Percentiles rank a stretch among this genome's conserved stretches.
Conservation (phyloP, 2,113 vertebrate genomes). For the Illadopsis cleaveri region DNA sequence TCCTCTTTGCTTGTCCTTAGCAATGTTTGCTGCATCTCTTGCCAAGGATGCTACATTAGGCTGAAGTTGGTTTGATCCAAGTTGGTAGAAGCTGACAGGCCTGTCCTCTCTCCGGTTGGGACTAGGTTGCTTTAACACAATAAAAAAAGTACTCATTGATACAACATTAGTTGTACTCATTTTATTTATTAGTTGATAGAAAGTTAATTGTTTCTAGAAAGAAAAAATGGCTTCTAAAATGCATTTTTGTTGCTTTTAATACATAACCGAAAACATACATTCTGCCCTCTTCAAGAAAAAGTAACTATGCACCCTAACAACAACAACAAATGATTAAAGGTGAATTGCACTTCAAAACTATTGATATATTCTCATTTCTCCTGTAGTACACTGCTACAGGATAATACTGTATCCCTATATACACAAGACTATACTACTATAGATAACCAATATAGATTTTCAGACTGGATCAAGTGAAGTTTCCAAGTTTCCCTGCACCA, state of each 20-base stretch:
- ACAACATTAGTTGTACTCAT: background rate
- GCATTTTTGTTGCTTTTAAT: background rate
- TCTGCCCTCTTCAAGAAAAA: background rate
- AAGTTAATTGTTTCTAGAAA: background rate
- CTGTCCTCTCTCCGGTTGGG: constrained; percentile 93
- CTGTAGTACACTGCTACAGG: background rate
- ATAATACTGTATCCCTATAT: background rate
- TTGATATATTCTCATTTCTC: background rate
- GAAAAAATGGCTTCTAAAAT: background rate
- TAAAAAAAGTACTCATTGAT: background rate
- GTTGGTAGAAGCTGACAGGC: constrained; percentile 94
- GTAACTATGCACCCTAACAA: background rate
- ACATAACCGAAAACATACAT: background rate
- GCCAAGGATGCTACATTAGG: constrained; percentile 71
- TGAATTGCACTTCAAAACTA: background rate
- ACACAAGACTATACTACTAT: background rate
- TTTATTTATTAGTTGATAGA: background rate
- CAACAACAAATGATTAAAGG: background rate
- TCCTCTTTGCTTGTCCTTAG: constrained; percentile 89
- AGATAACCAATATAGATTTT: background rate
- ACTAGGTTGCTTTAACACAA: constrained; percentile 82
- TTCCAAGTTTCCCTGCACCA: background rate
- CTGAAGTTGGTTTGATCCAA: constrained; percentile 83
- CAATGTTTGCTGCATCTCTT: constrained; percentile 78
- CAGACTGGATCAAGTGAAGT: background rate